These are phyloP conservation scores for Dendrolimus kikuchii DNA, from an alignment of 1,140 invertebrate genomes.

Conservation along the genomic window DNA sequence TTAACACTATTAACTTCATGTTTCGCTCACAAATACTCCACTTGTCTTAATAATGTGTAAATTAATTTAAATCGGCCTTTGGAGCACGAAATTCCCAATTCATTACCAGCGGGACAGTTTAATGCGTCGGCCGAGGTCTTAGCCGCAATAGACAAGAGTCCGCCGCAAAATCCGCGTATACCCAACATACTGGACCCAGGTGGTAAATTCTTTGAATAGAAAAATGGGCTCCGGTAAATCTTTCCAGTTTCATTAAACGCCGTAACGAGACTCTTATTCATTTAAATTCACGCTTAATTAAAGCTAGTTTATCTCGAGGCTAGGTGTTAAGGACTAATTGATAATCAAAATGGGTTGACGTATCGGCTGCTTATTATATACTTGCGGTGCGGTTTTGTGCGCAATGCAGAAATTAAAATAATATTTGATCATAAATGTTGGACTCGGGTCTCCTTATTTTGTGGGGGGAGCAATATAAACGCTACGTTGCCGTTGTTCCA, in stretches of 20 bases:
- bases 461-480: too few species aligned
- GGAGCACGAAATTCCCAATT: constrained; percentile 60
- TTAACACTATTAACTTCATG: constrained; percentile 56
- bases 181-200: constrained; percentile 33
- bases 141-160: constrained; percentile 30
- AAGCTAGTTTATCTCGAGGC: constrained; percentile 42
- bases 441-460: too few species aligned
- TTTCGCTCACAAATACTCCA: constrained; percentile 29
- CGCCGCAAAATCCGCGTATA: constrained; percentile 28
- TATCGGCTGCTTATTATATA: constrained; percentile 33
- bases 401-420: constrained; percentile 11
- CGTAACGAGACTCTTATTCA: constrained; percentile 46
- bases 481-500: too few species aligned
- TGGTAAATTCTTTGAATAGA: constrained; percentile 36
- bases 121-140: constrained; percentile 31
- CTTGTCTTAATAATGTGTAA: constrained; percentile 63
- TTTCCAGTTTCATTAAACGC: constrained; percentile 41
- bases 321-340: constrained; percentile 65
- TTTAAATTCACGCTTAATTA: constrained; percentile 61
- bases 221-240: constrained; percentile 27
- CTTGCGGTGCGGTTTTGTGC: constrained; percentile 46
- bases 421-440: too few species aligned
- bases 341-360: constrained; percentile 60
- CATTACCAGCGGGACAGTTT: constrained; percentile 57
- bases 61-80: constrained; percentile 66